Base-by-base conservation (phyloP, 30 jellyfish, hydroid and myxozoan genomes). In the Turritopsis dohrnii region DNA sequence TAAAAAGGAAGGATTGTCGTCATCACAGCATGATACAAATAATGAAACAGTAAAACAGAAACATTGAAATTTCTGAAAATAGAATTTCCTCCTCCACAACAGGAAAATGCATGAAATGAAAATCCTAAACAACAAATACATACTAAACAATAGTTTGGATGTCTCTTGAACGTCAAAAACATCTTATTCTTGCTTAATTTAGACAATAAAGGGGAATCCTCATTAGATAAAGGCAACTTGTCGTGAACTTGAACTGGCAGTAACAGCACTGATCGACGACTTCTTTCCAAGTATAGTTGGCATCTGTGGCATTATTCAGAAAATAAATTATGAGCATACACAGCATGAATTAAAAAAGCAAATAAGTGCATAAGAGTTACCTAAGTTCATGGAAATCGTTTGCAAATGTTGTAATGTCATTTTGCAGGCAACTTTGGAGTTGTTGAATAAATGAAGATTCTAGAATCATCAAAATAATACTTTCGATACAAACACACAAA, bases 171-270 rank as follows among this genome's bases (percentile, higher is more conserved):
- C 23, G 82, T 89, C 31, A 87, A 41, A 66, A 54, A 91, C 26
- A 91, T 84, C 21, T 94, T 81, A 23, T 74, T 30, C 9, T 74
- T 80, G 81, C 79, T 66, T 60, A 90, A 81, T 18, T 87, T 83
- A 18, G 71, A 54, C 21, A 90, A 87, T 28, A 25, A 76, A 8
- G 75, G 87, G 28, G 71, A 18, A 74, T 65, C 80, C 52, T 30
- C 53, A 66, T 84, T 74, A 19, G 89, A 27, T 60, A 91, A 71
- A 16, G 97, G 96, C 21, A 87, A 72, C n/a, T 83, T 79, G 76
- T 72, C 76, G 79, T 83, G 72, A 21, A 87, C 84, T 24, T 65
- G 90, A 81, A 91, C 97, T 17, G 97, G 96, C 54, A 86, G 53
- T 18, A 31, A 82, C 1, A 85, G 69, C 16, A 87, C 96, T 24